Conservation (phyloP, 2,113 vertebrate species). For the Muscicapa adusta region DNA sequence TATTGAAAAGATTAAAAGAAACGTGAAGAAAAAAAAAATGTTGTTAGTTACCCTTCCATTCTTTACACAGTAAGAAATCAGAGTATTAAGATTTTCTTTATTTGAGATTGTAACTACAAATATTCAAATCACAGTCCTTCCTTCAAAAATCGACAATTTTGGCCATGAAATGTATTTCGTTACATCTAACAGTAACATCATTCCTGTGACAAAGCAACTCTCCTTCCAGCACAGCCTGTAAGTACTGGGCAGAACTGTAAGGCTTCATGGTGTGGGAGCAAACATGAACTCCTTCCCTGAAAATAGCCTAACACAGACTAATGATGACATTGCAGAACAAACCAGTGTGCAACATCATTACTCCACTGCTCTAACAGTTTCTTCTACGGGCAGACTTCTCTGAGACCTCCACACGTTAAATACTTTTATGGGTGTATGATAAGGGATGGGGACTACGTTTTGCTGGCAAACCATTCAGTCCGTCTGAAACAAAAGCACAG, state of each 20-base stretch:
- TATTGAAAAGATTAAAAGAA: background rate
- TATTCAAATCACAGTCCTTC: background rate
- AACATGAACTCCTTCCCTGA: background rate
- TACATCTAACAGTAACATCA: background rate
- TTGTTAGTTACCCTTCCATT: background rate
- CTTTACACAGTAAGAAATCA: background rate
- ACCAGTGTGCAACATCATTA: accelerated
- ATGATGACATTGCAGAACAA: background rate
- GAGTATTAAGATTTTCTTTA: background rate
- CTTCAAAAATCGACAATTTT: background rate
- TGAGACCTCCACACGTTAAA: background rate
- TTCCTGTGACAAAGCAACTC: background rate
- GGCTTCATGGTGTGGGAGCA: background rate
- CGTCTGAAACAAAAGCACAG: background rate
- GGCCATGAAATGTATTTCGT: background rate
- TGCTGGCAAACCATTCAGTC: background rate
- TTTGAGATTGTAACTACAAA: background rate
- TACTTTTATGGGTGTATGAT: background rate
- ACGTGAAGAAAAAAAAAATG: background rate
- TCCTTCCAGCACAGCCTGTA: background rate
- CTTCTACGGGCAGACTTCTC: background rate
- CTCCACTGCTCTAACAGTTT: background rate
- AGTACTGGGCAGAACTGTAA: background rate
- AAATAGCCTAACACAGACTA: background rate
- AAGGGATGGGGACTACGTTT: background rate